These are phyloP conservation scores for Andrena hattorfiana DNA, from an alignment of 2,888 invertebrate species.

Conservation along the genomic window DNA sequence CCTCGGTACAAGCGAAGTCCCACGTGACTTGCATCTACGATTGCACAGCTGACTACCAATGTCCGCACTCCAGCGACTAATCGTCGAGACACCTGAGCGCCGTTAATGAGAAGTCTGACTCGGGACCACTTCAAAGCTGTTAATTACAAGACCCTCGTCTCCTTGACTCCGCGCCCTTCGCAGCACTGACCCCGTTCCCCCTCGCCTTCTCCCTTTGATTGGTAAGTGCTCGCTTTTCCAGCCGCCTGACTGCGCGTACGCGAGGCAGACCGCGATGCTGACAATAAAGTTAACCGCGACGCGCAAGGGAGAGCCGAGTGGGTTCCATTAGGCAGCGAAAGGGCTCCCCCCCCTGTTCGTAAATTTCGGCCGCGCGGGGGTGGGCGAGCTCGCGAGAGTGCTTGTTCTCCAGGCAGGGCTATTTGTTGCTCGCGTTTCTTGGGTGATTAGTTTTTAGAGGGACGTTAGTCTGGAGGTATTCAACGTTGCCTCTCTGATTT, in stretches of 20 bases:
- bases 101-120: conserved; percentile 70
- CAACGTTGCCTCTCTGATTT: background rate
- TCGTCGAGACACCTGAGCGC: conserved; percentile 60
- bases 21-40: conserved; percentile 45
- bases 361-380: conserved; percentile 26
- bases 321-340: conserved; percentile 56
- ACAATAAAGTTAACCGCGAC: conserved; percentile 65
- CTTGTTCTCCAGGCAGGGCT: background rate
- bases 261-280: conserved; percentile 39
- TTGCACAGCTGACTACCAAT: conserved; percentile 27
- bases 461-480: conserved; percentile 1
- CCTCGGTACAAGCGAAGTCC: conserved; percentile 15
- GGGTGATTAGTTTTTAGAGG: background rate
- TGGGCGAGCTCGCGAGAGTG: background rate
- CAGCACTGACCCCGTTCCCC: conserved; percentile 48
- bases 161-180: conserved; percentile 58
- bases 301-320: conserved; percentile 34
- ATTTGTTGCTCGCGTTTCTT: background rate
- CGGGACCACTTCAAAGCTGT: conserved; percentile 73
- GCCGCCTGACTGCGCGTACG: conserved; percentile 23
- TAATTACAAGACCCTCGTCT: conserved; percentile 76
- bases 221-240: conserved; percentile 69
- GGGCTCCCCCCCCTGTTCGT: conserved; percentile 33
- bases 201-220: conserved; percentile 62
- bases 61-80: conserved; percentile 42